Base-by-base conservation (phyloP, 2,797 vertebrate species). In the Diglossa cyanea region DNA sequence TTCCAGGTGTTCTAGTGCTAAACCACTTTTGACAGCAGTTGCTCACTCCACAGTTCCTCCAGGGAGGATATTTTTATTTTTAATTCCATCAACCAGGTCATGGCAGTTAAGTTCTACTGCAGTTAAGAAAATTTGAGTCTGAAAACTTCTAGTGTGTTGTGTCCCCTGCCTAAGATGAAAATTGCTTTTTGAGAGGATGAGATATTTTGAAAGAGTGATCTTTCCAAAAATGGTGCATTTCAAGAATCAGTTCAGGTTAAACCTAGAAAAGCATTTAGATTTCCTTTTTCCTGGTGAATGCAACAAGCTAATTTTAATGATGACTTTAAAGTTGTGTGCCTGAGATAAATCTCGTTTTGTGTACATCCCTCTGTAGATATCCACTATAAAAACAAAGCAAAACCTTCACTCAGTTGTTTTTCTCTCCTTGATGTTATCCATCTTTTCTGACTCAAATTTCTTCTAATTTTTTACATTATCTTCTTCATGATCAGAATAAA, bases 31-130 rank as follows among this genome's bases (percentile, higher is more conserved):
- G 55, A 75, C 45, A 79, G 53, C 68, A 80, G n/a, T 42, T 80
- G 37, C 26, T 37, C 40, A 42, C 17, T 83, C n/a, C 62, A 25
- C 10, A 18, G 10, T 23, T 81, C 26, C 24, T 72, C 17, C 30
- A 50, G 54, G 40, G 72, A 79, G 35, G 18, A 33, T 78, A 19
- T 60, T 79, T 86, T 79, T 25, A 54, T 91, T 93, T 93, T 71
- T 50, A 37, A 45, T 86, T 67, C 30, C 11, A 10, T 74, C 66
- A 78, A 3, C 51, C 24, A 47, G 54, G 50, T 79, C 58, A 21
- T 45, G 26, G 17, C 31, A 26, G n/a, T 73, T 42, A 47, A 61
- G 24, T 55, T 77, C 55, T 17, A 7, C 5, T 55, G 24, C 42
- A 48, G 42, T 66, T 57, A 11, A 2, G 25, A 74, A 78, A 65